Base-by-base conservation (phyloP, 2,888 invertebrate species). In the Ethmia dodecea region DNA sequence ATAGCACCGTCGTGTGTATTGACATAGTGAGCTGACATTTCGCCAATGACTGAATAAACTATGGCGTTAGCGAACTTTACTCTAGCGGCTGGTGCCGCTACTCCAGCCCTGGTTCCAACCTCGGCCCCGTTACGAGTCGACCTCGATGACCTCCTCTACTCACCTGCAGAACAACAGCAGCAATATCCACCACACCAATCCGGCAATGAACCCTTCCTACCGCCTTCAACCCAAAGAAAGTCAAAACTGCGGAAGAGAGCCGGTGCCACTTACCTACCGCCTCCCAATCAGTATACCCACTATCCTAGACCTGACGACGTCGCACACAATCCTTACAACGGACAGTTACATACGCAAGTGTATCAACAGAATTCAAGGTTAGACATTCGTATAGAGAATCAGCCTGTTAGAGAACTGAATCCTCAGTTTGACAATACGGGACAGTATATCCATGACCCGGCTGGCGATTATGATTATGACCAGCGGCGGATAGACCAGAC, bases 1-100 rank as follows among this genome's bases (percentile, higher is more conserved):
- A 67, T 52, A 61, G 47, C 58, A 50, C 48, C 52, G 49, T 48
- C 40, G 36, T 47, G 38, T 47, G 49, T 50, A 65, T 73, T 69
- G 61, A 65, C 59, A 61, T 61, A 64, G 58, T 49, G 48, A 68
- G 64, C 76, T 70, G 68, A 71, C 66, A 74, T 71, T 75, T 66
- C 45, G 50, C 72, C 70, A 71, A 80, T 81, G 62, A 57, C 58
- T 53, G 62, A 60, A 58, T 72, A 69, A 73, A 65, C 66, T 55
- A 81, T 87, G 86, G 83, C 83, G 52, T 64, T 86, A 52, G 69
- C 68, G 49, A 87, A 87, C 62, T 86, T 77, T 46, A 76, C 84
- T 50, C 57, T 78, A 43, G 68, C 77, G 37, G 60, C 70, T 41
- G 67, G 67, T 12, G 68, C 59, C 13, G 76, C 74, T 37, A 69